phyloP scores from a whole-genome alignment of 2,888 invertebrate species.

The Tiphia femorata region DNA sequence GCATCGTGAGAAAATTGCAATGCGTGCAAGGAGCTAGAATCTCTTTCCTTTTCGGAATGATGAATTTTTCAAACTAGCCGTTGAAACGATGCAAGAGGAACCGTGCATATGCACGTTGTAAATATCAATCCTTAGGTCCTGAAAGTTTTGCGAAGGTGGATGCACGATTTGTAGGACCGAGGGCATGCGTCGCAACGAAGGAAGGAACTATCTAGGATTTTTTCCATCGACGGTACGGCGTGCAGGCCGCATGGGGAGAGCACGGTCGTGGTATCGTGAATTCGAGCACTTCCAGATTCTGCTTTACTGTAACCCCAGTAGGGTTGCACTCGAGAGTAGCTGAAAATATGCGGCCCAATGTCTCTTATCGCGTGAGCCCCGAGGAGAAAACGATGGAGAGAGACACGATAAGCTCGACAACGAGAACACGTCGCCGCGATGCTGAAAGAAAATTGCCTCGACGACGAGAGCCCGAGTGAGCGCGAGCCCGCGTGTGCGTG shows the following conservation, averaged over 20 bases:
- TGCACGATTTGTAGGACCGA: no score
- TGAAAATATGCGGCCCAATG: slow-evolving; percentile 33
- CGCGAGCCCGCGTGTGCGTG: not conserved
- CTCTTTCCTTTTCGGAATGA: not conserved
- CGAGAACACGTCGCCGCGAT: slow-evolving; percentile 8
- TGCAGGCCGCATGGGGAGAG: no score
- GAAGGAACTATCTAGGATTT: no score
- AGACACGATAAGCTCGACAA: slow-evolving; percentile 24
- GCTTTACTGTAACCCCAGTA: slow-evolving; percentile 1
- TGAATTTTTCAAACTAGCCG: no score
- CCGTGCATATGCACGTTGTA: no score
- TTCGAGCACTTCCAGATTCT: no score
- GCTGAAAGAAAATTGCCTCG: not conserved
- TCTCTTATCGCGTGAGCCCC: slow-evolving; percentile 31
- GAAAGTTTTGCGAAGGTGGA: no score
- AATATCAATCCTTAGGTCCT: no score
- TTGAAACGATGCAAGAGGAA: no score
- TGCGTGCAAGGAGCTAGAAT: slow-evolving; percentile 13
- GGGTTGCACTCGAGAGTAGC: slow-evolving; percentile 6
- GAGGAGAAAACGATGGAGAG: slow-evolving; percentile 15
- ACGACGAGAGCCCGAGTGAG: not conserved
- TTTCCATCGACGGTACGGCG: no score
- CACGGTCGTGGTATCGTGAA: no score
- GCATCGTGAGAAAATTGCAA: slow-evolving; percentile 29
- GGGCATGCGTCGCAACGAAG: no score